Conservation (phyloP, 2,888 invertebrate species). For the Drosophila neonasuta region DNA sequence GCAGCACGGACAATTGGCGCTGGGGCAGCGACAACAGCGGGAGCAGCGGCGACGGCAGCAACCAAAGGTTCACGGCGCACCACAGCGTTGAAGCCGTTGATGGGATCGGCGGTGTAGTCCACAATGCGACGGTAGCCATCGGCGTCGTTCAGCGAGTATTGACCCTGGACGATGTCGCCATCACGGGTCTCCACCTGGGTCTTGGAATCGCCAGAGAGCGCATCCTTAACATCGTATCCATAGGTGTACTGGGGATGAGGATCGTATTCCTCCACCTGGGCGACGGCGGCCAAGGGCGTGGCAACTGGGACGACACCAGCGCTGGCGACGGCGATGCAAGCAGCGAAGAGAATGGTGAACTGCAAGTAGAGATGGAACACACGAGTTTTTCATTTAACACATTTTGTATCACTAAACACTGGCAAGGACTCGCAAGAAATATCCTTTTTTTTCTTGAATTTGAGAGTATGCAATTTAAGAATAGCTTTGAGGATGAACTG, state of each 20-base stretch:
- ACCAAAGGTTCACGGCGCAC: conserved; percentile 80
- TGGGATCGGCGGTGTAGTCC: conserved; percentile 81
- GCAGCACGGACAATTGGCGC: conserved; percentile 64
- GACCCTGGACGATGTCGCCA: conserved; percentile 82
- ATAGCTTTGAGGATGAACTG: not conserved
- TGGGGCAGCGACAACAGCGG: conserved; percentile 63
- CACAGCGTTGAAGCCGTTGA: conserved; percentile 82
- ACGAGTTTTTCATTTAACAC: conserved; percentile 9
- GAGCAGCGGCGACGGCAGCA: conserved; percentile 73
- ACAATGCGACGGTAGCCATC: conserved; percentile 82
- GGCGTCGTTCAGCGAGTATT: conserved; percentile 82
- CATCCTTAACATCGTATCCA: conserved; percentile 82
- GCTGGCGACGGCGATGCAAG: conserved; percentile 76
- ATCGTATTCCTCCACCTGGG: conserved; percentile 80
- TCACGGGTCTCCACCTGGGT: conserved; percentile 82
- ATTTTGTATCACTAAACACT: conserved; percentile 27
- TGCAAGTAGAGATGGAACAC: conserved; percentile 51
- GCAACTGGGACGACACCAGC: conserved; percentile 78
- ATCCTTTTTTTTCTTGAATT: not conserved
- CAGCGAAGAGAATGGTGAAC: conserved; percentile 78
- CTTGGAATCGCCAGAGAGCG: conserved; percentile 82
- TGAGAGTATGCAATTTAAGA: not conserved
- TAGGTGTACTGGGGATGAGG: conserved; percentile 82
- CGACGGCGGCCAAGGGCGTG: conserved; percentile 74
- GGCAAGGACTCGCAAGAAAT: not conserved